Evolutionary conservation across 2,888 invertebrate genomes (phyloP), one percentile per base, ranked within the genome.

Genomic region (Epistrophe eligans): DNA sequence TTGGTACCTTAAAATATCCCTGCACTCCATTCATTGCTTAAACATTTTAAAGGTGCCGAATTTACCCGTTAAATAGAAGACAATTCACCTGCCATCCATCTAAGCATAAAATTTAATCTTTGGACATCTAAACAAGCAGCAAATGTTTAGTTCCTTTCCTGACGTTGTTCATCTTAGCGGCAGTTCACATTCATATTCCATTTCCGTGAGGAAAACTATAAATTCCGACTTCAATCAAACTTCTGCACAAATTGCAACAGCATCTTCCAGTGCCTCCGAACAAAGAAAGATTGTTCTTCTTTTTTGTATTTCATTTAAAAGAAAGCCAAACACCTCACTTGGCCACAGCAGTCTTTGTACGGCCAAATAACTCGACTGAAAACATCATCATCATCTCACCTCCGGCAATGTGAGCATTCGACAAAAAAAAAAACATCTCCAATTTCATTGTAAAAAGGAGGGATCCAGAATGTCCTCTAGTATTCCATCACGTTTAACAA

Each of bases 281-380:
- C 55, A 62, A 76, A 45, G 64, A 11, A 48, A 64, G 28, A 19
- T 24, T 24, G 19, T 57, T n/a, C 38, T 38, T 28, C 28, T 35
- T 35, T 24, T 50, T 38, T 28, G 40, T 35, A 11, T 17, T n/a
- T 28, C 55, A 8, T 7, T 28, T 55, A 45, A 66, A 32, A 55
- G 35, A 43, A 28, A 77, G 38, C 43, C n/a, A 58, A 67, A 58
- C 48, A 77, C 43, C 45, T 70, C 17, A 67, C 43, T 64, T 35
- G 35, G 62, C 60, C 43, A 55, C 35, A 48, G 3, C 43, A 58
- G 45, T 19, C 10, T 62, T 62, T 24, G 45, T 32, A 62, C 24
- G 45, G 43, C 55, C 60, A 60, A 76, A 81, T 70, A 76, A 70
- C 60, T 70, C 35, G 52, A 76, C 38, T 43, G 80, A 48, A 76